These are phyloP conservation scores for Sinonovacula constricta DNA, from an alignment of 1,140 invertebrate genomes.

Conservation along the genomic window DNA sequence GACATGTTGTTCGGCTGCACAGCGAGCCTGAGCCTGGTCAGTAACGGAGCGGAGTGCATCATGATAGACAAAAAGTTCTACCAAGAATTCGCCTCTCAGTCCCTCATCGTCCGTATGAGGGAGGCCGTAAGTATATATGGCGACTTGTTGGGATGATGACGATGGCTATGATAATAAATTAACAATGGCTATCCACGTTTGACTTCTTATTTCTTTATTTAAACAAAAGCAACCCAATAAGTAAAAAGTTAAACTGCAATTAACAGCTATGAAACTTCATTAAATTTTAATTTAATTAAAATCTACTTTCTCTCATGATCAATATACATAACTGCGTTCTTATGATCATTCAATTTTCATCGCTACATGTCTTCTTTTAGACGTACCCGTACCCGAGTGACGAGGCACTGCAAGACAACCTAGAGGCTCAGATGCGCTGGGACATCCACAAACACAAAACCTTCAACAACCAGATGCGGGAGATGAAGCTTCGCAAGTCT, in stretches of 20 bases:
- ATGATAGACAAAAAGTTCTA: slow-evolving; percentile 74
- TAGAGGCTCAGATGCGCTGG: slow-evolving; percentile 64
- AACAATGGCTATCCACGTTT: too few relatives aligned
- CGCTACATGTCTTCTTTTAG: slow-evolving; percentile 57
- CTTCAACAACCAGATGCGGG: slow-evolving; percentile 43
- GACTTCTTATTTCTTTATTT: too few relatives aligned
- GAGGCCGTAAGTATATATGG: slow-evolving; percentile 57
- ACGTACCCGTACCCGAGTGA: slow-evolving; percentile 67
- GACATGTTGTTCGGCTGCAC: slow-evolving; percentile 71
- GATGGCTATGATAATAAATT: too few relatives aligned
- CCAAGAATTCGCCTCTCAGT: slow-evolving; percentile 61
- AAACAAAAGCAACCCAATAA: too few relatives aligned
- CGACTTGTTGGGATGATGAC: too few relatives aligned
- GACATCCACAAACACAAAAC: slow-evolving; percentile 58
- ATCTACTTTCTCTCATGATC: too few relatives aligned
- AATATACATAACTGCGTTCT: not conserved
- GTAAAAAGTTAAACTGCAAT: too few relatives aligned
- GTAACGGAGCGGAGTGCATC: slow-evolving; percentile 74
- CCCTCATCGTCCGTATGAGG: slow-evolving; percentile 59
- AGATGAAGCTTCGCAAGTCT: slow-evolving; percentile 42
- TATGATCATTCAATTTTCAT: too few relatives aligned
- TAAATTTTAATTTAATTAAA: too few relatives aligned
- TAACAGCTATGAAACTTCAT: too few relatives aligned
- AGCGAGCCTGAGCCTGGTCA: slow-evolving; percentile 70
- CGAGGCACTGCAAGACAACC: slow-evolving; percentile 60